phyloP scores from a whole-genome alignment of 2,888 invertebrate species.

The Galeruca laticollis region DNA sequence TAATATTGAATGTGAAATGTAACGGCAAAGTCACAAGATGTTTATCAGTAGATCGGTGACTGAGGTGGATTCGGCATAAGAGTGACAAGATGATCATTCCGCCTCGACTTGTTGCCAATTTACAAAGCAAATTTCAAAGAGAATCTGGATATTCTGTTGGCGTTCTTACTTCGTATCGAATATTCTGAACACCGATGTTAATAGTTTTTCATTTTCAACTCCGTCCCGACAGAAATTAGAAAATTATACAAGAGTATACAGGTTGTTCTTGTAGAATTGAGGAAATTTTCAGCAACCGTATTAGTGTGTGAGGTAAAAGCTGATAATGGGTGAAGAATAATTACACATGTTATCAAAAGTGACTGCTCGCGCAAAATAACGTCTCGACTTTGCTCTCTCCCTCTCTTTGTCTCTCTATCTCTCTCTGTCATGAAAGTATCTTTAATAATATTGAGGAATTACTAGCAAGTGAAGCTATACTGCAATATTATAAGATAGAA shows the following conservation, averaged over 20 bases:
- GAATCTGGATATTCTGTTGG: neutral
- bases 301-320: too few species aligned
- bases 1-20: neutral
- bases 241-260: neutral
- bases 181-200: neutral
- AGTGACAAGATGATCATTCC: neutral
- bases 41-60: neutral
- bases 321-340: too few species aligned
- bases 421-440: too few species aligned
- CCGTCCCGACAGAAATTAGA: neutral
- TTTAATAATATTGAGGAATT: too few species aligned
- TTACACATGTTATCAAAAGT: too few species aligned
- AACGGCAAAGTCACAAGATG: neutral
- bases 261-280: too few species aligned
- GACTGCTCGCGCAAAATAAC: too few species aligned
- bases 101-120: constrained; percentile 2
- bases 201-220: neutral
- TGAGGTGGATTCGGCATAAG: neutral
- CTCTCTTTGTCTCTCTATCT: too few species aligned
- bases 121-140: neutral
- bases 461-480: too few species aligned
- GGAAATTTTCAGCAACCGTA: too few species aligned
- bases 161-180: neutral
- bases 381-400: too few species aligned
- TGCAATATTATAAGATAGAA: too few species aligned